Evolutionary conservation across 2,888 invertebrate species (phyloP), one percentile per base, ranked within the genome.

Genomic region (Epinotia demarniana): DNA sequence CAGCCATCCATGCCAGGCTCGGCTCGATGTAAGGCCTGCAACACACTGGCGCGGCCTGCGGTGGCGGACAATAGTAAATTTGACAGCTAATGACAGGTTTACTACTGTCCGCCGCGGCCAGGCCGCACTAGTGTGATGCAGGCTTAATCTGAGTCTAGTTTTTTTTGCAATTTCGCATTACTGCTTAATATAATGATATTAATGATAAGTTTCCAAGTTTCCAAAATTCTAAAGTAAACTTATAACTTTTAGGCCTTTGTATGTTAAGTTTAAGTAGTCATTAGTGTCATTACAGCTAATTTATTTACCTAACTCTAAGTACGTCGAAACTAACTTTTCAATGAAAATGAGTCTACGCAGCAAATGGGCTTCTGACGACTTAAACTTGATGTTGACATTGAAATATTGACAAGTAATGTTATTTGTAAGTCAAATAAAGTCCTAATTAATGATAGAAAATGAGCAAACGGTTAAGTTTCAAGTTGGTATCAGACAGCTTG

Each of bases 301-400:
- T 75, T 58, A 19, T 13, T 39, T 33, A 60, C 53, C 23, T 69
- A 39, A 39, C 9, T 39, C 9, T 9, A 18, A 39, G 33, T 1
- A 16, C n/a, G 16, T 49, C 60, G 64, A 75, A 70, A 64, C 64
- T 70, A 61, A 75, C 19, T 71, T 64, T 55, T 53, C 58, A 60
- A 66, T 55, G 23, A 13, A 53, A 71, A 39, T 60, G 27, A 66
- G 16, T 27, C 23, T 33, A 39, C 2, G 33, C 33, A 62, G 62
- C 64, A 70, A 70, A 75, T 66, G 70, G 43, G 23, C 23, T 58
- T 71, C 49, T 55, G 27, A 71, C 23, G 64, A 66, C 49, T 71
- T 66, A 46, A 67, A 73, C 33, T 62, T 18, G n/a, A n/a, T 53
- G 60, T 66, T 73, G 58, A 70, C 74, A 60, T 75, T 75, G 70